Percentiles rank a stretch among this genome's conserved stretches.
Evolutionary conservation across 2,113 vertebrate species (phyloP).

Genomic region (Aegithalos caudatus): DNA sequence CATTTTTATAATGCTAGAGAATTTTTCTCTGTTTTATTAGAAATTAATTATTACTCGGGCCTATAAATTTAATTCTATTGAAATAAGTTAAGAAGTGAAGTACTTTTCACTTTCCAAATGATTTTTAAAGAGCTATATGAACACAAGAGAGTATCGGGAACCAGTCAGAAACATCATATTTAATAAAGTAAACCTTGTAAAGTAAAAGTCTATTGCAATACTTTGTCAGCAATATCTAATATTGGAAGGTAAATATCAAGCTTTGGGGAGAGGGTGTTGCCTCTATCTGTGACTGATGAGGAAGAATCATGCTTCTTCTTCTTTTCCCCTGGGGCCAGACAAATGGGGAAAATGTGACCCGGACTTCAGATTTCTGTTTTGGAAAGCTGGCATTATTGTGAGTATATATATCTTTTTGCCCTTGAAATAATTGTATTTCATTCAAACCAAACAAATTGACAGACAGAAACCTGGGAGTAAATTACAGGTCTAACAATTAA

Average conservation of each 20-base stretch:
- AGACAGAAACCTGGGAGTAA: not conserved
- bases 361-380: not conserved
- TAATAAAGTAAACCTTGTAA: not conserved
- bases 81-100: not conserved
- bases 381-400: not conserved
- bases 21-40: not conserved
- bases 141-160: not conserved
- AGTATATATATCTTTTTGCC: not conserved
- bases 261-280: not conserved
- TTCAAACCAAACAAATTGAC: not conserved
- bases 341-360: not conserved
- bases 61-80: not conserved
- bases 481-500: not conserved
- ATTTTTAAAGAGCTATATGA: not conserved
- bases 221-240: not conserved
- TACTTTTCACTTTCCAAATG: not conserved
- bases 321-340: not conserved
- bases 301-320: not conserved
- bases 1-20: not conserved
- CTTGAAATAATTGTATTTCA: not conserved
- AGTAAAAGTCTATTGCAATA: not conserved
- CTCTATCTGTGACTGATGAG: not conserved
- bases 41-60: not conserved
- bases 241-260: not conserved
- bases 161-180: not conserved